Evolutionary conservation across 2,888 invertebrate genomes (phyloP), one percentile per base, ranked within the genome.

Genomic region (Chaetogeoica ovagalla): DNA sequence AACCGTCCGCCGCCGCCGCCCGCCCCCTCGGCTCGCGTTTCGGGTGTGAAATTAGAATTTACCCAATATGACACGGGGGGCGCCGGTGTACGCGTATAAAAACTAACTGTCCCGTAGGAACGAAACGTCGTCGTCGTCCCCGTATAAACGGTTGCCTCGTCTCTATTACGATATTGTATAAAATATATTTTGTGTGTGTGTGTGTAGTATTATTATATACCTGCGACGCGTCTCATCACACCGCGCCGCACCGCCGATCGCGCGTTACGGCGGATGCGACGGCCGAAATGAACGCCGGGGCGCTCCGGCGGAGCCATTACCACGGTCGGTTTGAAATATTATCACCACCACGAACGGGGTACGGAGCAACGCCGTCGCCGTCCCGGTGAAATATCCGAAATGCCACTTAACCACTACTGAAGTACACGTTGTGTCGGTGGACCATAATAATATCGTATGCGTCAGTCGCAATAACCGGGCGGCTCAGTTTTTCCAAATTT

Each of bases 71-170:
- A n/a, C n/a, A n/a, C n/a, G n/a, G n/a, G n/a, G n/a, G n/a, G n/a
- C 73, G 17, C 37, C 37, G 63, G 55, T 52, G n/a, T 52, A 21
- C 37, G 52, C 13, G 43, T 65, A 55, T 75, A 75, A 75, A 75
- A 75, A 75, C 39, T 75, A 75, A 75, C 74, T 66, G 65, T 65
- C 39, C 55, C 21, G 73, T n/a, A 73, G 37, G 48, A 63, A 63
- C 52, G 43, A 59, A 21, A 43, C 23, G 19, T 2, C n/a, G 62
- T n/a, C 65, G 13, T 39, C 60, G 43, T n/a, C n/a, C n/a, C n/a
- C n/a, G n/a, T n/a, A 62, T 73, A 63, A 73, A 52, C 73, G 73
- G 62, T 63, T 63, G n/a, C 48, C 48, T 62, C 62, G 17, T 74
- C 73, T 30, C 62, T 17, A 21, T 15, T 37, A 19, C 17, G 17